Evolutionary conservation across 2,113 vertebrate genomes (phyloP).

Genomic region (Nothoprocta pentlandii): DNA sequence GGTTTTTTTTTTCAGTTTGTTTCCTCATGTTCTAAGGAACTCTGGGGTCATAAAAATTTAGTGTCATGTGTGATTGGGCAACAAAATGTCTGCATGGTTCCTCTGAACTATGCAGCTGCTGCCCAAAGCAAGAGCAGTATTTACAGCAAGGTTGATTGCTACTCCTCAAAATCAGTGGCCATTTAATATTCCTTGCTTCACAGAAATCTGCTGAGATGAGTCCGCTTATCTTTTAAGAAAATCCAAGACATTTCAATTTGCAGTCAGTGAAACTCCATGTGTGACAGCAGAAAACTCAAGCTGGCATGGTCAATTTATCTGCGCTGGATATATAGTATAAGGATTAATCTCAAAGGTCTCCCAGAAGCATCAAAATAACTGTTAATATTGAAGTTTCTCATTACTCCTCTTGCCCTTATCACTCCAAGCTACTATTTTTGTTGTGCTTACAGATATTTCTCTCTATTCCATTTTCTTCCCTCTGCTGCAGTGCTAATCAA

Average conservation of each 20-base stretch:
- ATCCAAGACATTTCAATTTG: not conserved
- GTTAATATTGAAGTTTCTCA: not conserved
- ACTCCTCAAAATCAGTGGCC: slow-evolving; percentile 8
- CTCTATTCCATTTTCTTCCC: not conserved
- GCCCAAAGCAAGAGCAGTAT: not conserved
- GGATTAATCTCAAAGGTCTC: not conserved
- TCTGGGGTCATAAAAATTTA: slow-evolving; percentile 5
- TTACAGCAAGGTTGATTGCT: not conserved
- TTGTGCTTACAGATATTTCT: not conserved
- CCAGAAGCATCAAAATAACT: not conserved
- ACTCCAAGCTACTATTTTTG: not conserved
- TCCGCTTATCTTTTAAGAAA: not conserved
- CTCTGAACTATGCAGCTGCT: not conserved
- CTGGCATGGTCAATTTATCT: not conserved
- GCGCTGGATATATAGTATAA: not conserved
- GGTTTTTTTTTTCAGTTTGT: not conserved
- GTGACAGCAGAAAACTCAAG: not conserved
- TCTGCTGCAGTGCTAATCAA: not conserved
- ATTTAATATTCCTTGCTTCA: not conserved
- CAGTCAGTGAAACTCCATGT: not conserved
- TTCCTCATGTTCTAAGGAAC: slow-evolving; percentile 21
- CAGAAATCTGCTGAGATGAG: not conserved
- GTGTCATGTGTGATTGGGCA: not conserved
- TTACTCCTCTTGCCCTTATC: not conserved
- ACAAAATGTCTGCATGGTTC: not conserved